phyloP scores from a whole-genome alignment of 2,797 vertebrate species.

The Trachops cirrhosus region DNA sequence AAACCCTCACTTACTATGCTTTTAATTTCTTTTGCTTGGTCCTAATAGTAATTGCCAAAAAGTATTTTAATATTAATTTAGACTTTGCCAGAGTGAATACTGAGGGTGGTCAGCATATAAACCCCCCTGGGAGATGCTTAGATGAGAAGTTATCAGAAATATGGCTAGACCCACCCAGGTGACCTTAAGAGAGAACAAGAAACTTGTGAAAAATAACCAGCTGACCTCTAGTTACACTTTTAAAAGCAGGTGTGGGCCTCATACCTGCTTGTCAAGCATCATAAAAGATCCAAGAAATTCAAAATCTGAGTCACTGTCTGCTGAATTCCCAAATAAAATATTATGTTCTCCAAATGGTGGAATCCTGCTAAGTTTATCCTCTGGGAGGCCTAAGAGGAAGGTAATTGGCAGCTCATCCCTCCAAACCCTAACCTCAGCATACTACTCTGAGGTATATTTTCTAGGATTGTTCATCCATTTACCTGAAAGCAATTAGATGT shows the following conservation, averaged over 20 bases:
- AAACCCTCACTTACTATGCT: background rate
- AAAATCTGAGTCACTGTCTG: conserved; percentile 86
- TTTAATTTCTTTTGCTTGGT: background rate
- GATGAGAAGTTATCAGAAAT: conserved; percentile 76
- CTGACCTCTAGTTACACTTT: conserved; percentile 81
- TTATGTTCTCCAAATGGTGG: conserved; percentile 79
- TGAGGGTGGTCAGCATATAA: background rate
- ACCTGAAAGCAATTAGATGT: conserved; percentile 84
- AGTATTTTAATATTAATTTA: conserved; percentile 58
- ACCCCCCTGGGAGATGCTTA: conserved; percentile 44
- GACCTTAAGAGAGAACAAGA: conserved; percentile 77
- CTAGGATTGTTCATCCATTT: conserved; percentile 82
- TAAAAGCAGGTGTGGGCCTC: conserved; percentile 81
- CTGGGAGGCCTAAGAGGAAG: conserved; percentile 63
- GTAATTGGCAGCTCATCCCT: conserved; percentile 57
- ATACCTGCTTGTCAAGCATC: conserved; percentile 82
- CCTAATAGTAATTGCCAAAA: background rate
- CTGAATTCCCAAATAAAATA: conserved; percentile 84
- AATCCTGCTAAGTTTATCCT: conserved; percentile 78
- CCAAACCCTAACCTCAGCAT: conserved; percentile 76
- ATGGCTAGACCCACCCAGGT: conserved; percentile 67
- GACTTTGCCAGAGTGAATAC: conserved; percentile 30
- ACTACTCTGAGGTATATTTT: conserved; percentile 71
- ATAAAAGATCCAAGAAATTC: conserved; percentile 80
- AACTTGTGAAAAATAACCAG: conserved; percentile 73